Evolutionary conservation across 1,140 invertebrate genomes (phyloP), one percentile per base, ranked within the genome.

Genomic region (Pomacea maculata): DNA sequence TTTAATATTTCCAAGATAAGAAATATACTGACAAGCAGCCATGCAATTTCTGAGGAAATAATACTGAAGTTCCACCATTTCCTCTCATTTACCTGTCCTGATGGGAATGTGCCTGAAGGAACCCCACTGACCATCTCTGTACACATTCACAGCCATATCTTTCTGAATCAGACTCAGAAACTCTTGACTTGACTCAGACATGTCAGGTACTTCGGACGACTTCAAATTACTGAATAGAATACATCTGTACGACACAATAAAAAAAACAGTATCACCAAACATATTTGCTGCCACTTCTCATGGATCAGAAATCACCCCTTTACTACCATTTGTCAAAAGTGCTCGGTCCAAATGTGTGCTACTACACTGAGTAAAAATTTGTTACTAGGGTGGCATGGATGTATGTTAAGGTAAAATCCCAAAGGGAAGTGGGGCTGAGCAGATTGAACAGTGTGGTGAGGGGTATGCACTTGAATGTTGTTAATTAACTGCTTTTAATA

Each of bases 141-240:
- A 93, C 45, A 98, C 95, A 91, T 98, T 98, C 81, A 95, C 94
- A 25, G 95, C 92, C 12, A 99, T 89, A 91, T 98, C 96, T 87
- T 94, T 95, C 61, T 93, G 90, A 71, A 96, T 87, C 87, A 97
- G 94, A 71, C 92, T 88, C 21, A 90, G 88, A 84, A 95, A 96
- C 9, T 93, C 89, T 65, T 79, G 17, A 73, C 83, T 83, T 21
- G 67, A 67, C 25, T 45, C 67, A n/a, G 64, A 17, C 9, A 84
- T 64, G 21, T 77, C 34, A 52, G 71, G 73, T 10, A 68, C 9
- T 79, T 17, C 72, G 34, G 65, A 63, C n/a, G 75, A 76, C 52
- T 54, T 74, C 21, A 79, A 71, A 45, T 78, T 82, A 55, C 77
- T 82, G 63, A 64, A 61, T 25, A 82, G 61, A 21, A 82, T 75